Evolutionary conservation across 2,797 vertebrate genomes (phyloP).

Genomic region (Tamandua tetradactyla): DNA sequence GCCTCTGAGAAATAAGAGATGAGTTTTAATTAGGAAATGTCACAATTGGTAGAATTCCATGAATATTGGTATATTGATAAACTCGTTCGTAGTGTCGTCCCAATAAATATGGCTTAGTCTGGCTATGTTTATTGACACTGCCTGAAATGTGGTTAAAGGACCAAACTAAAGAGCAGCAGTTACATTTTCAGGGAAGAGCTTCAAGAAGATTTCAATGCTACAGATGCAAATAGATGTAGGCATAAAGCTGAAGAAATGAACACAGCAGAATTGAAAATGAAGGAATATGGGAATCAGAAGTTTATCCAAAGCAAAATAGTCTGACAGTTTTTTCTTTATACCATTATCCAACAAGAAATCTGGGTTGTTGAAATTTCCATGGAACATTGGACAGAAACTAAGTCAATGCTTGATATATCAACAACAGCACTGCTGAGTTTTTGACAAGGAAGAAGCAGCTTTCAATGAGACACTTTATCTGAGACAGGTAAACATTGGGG

Average conservation of each 20-base stretch:
- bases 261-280: background rate
- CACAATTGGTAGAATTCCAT: constrained; percentile 16
- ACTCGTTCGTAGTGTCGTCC: background rate
- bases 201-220: background rate
- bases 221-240: background rate
- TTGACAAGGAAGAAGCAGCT: background rate
- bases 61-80: background rate
- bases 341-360: background rate
- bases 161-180: background rate
- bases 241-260: background rate
- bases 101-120: background rate
- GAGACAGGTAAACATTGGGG: background rate
- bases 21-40: background rate
- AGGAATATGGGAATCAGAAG: background rate
- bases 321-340: background rate
- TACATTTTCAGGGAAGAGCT: background rate
- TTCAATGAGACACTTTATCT: background rate
- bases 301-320: background rate
- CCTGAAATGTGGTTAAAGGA: background rate
- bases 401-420: background rate
- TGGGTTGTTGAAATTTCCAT: background rate
- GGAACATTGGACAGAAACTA: background rate
- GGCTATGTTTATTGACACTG: background rate
- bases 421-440: background rate
- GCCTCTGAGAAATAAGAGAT: background rate